These are phyloP conservation scores for Bombus turneri DNA, from an alignment of 1,140 invertebrate species.

Conservation along the genomic window DNA sequence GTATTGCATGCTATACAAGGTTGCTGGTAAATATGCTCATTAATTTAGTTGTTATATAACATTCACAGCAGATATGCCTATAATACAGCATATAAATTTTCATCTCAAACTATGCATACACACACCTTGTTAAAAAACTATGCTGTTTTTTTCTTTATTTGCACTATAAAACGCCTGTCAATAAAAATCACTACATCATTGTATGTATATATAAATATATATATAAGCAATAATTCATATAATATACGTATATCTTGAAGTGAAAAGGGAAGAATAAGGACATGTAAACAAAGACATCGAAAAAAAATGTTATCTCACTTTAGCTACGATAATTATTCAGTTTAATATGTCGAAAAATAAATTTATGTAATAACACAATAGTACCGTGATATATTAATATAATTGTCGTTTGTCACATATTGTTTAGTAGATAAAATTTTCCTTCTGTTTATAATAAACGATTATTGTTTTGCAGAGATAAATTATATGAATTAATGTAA, in stretches of 20 bases:
- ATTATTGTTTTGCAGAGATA: constrained; percentile 6
- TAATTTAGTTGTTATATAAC: background rate
- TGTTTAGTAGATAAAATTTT: background rate
- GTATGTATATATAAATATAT: constrained; percentile 35
- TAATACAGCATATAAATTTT: constrained; percentile 3
- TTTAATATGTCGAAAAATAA: background rate
- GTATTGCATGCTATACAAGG: background rate
- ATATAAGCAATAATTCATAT: constrained; percentile 24
- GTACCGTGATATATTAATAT: background rate
- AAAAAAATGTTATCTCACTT: constrained; percentile 19
- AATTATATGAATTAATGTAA: constrained; percentile 8
- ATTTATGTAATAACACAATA: background rate
- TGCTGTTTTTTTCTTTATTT: constrained; percentile 12
- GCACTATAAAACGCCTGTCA: background rate
- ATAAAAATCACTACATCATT: constrained; percentile 12
- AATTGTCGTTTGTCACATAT: background rate
- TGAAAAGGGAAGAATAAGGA: constrained; percentile 8
- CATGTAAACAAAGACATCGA: background rate
- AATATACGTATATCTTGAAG: background rate
- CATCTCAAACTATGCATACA: background rate
- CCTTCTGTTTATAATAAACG: background rate
- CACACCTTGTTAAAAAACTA: background rate
- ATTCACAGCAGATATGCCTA: background rate
- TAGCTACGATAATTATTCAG: background rate
- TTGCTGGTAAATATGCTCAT: constrained; percentile 1